Evolutionary conservation across 2,797 vertebrate genomes (phyloP).

Genomic region (Mycteria americana): DNA sequence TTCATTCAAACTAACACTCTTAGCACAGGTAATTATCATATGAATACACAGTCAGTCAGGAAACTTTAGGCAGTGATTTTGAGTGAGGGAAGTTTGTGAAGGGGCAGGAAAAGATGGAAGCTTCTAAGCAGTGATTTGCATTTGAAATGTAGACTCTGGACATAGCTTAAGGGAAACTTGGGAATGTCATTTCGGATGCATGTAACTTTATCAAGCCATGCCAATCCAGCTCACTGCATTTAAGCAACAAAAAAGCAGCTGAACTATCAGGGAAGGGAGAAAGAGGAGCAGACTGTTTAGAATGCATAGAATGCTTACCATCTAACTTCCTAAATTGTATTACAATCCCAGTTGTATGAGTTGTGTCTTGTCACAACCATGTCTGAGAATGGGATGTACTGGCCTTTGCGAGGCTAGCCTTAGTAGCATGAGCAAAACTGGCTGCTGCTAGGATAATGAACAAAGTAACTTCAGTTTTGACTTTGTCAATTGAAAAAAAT

Average conservation of each 20-base stretch:
- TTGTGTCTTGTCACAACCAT: neutral
- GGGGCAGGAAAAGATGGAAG: neutral
- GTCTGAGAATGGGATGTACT: neutral
- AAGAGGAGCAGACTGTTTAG: neutral
- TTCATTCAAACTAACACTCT: neutral
- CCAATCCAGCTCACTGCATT: neutral
- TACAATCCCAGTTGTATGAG: neutral
- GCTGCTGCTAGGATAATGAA: neutral
- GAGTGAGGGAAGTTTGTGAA: neutral
- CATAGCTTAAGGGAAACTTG: neutral
- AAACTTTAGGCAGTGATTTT: neutral
- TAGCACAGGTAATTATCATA: neutral
- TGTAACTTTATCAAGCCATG: neutral
- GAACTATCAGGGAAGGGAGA: neutral
- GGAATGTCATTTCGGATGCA: neutral
- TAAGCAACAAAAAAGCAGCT: neutral
- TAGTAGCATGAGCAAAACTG: neutral
- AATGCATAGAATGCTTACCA: neutral
- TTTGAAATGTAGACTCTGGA: neutral
- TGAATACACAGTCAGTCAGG: neutral
- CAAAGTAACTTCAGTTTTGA: neutral
- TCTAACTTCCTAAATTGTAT: neutral
- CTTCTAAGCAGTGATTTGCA: neutral
- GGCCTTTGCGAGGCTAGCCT: neutral
- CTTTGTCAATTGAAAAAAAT: neutral